These are phyloP conservation scores for Silurus asotus DNA, from an alignment of 2,113 vertebrate genomes.

Conservation along the genomic window DNA sequence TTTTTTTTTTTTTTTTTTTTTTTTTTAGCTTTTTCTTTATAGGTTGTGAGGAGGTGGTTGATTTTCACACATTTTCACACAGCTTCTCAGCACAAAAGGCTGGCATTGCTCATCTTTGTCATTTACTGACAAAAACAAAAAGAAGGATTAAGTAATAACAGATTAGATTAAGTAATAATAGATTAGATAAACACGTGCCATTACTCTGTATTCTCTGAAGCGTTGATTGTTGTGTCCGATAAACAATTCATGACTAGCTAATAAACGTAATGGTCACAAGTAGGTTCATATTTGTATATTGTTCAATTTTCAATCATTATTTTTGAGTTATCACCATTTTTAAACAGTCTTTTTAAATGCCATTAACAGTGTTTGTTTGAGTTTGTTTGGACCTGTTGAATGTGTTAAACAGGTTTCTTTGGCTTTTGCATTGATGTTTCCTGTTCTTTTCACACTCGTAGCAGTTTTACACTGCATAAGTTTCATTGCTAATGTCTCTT, in stretches of 20 bases:
- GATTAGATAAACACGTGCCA: background rate
- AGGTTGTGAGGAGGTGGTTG: slow-evolving; percentile 6
- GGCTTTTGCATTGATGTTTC: background rate
- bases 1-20: background rate
- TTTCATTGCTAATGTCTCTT: background rate
- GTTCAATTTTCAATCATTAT: background rate
- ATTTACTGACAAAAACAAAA: background rate
- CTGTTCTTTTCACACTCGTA: slow-evolving; percentile 6
- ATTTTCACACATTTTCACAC: slow-evolving; percentile 7
- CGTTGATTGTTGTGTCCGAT: background rate
- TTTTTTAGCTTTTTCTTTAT: background rate
- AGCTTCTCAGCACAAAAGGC: slow-evolving; percentile 7
- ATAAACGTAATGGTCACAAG: background rate
- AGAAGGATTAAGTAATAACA: no score
- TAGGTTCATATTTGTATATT: background rate
- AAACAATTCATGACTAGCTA: background rate
- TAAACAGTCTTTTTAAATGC: background rate
- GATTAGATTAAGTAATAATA: background rate
- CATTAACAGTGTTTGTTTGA: background rate
- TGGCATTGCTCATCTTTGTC: slow-evolving; percentile 1
- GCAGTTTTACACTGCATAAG: background rate
- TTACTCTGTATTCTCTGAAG: background rate
- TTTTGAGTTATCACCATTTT: background rate
- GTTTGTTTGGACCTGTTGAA: background rate
- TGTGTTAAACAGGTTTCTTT: background rate